Conservation (phyloP, 2,113 vertebrate species). For the Brachionichthys hirsutus region DNA sequence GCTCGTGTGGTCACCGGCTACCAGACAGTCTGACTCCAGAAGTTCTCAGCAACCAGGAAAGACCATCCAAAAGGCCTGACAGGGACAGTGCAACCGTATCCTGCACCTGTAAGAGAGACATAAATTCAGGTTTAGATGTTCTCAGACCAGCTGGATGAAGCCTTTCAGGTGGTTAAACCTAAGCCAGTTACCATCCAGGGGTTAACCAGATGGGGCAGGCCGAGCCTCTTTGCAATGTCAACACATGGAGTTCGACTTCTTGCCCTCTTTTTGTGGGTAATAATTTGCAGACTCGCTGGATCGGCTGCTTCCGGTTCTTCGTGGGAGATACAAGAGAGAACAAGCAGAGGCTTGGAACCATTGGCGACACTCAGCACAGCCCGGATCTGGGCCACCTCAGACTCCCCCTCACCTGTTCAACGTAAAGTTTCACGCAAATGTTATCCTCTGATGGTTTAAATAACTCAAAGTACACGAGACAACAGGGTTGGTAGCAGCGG, state of each 20-base stretch:
- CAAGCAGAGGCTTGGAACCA: conserved; percentile 82
- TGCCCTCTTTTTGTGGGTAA: background rate
- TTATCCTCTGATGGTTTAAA: background rate
- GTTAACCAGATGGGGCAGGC: conserved; percentile 77
- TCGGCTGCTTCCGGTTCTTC: conserved; percentile 26
- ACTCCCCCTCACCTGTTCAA: conserved; percentile 69
- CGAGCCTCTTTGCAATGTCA: conserved; percentile 85
- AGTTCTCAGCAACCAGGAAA: conserved; percentile 89
- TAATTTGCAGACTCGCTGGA: background rate
- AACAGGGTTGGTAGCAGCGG: background rate
- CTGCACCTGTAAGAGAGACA: conserved; percentile 77
- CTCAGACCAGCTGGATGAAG: background rate
- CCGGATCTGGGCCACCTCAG: conserved; percentile 82
- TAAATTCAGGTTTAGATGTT: conserved; percentile 2
- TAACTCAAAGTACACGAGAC: background rate
- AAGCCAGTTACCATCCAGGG: conserved; percentile 88
- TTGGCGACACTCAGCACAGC: conserved; percentile 82
- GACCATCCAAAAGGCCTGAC: conserved; percentile 83
- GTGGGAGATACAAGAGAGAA: conserved; percentile 87
- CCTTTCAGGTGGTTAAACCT: background rate
- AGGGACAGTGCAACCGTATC: conserved; percentile 86
- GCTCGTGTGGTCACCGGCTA: conserved; percentile 12
- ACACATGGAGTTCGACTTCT: conserved; percentile 81
- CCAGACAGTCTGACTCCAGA: conserved; percentile 73
- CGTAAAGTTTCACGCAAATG: background rate